Base-by-base conservation (phyloP, 2,113 vertebrate species). In the Melanocharis versteri region DNA sequence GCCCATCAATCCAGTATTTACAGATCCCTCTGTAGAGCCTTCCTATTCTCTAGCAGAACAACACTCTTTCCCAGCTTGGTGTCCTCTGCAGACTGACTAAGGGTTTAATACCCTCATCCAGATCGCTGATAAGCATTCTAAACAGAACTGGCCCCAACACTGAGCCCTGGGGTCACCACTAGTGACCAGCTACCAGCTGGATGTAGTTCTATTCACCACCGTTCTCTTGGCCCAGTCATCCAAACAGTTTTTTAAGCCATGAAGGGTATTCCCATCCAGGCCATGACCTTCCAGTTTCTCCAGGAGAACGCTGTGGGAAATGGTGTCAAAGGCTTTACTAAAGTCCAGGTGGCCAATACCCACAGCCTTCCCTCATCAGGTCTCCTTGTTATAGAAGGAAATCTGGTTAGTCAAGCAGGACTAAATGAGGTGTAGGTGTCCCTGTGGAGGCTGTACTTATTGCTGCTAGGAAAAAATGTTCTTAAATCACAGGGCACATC, bases 1-100 rank as follows among this genome's bases (percentile, higher is more conserved):
- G 20, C 13, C 16, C 33, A 57, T 20, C 0, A 0, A 45, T 45
- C 19, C 20, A 60, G 11, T 15, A 16, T 73, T 23, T 39, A 11
- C 23, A 45, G 23, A 60, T 53, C 16, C 33, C 27, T 66, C 61
- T 68, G 20, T 1, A 40, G 28, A 68, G 21, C 23, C 22, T 66
- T 47, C 30, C 26, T 48, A 2, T 26, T n/a, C 22, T 40, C 22
- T 24, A 37, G 53, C 45, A 60, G n/a, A 47, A 9, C 58, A 66
- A 8, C 8, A 24, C 15, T 44, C 19, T 37, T 40, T 12, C 45
- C 31, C 26, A 68, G 4, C 13, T 24, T 68, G 24, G 4, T 66
- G 28, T 45, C 40, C 37, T 80, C 45, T 68, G 53, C 35, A 80
- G 17, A 37, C 22, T 37, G 40, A 33, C 42, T 57, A 28, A 50